Percentiles rank a stretch among this genome's conserved stretches.
Evolutionary conservation across 1,140 invertebrate genomes (phyloP).

Genomic region (Drosophila repleta): DNA sequence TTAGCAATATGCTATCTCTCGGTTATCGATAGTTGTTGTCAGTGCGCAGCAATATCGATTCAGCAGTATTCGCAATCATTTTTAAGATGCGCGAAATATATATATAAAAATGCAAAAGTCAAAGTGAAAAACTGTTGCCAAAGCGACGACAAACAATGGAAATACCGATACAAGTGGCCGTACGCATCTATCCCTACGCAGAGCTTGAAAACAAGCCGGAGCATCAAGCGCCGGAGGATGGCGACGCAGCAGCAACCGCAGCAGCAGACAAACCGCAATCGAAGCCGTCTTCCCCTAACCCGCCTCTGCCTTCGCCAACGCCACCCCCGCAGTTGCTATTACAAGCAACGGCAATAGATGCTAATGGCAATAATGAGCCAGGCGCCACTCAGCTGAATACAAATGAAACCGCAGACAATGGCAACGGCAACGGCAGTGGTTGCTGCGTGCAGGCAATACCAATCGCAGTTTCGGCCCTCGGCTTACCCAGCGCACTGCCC

Average conservation of each 20-base stretch:
- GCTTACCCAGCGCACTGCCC: constrained; percentile 75
- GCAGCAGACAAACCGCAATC: constrained; percentile 63
- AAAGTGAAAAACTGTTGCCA: constrained; percentile 43
- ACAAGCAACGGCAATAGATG: constrained; percentile 84
- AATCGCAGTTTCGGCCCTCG: constrained; percentile 84
- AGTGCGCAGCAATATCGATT: constrained; percentile 52
- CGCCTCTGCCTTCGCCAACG: neutral
- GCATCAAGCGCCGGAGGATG: constrained; percentile 15
- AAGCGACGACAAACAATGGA: constrained; percentile 82
- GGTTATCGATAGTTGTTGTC: constrained; percentile 33
- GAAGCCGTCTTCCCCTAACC: constrained; percentile 8
- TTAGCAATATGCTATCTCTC: constrained; percentile 6
- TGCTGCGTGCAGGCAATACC: constrained; percentile 87
- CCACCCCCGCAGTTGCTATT: constrained; percentile 40
- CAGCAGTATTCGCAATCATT: constrained; percentile 31
- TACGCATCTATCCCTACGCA: constrained; percentile 84
- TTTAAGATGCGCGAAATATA: constrained; percentile 47
- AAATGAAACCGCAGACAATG: constrained; percentile 33
- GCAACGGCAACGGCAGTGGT: constrained; percentile 72
- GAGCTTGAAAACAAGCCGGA: constrained; percentile 77
- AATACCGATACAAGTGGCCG: constrained; percentile 87
- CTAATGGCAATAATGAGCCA: constrained; percentile 45
- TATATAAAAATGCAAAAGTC: constrained; percentile 26
- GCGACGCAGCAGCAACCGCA: constrained; percentile 84
- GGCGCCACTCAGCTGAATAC: constrained; percentile 35